Conservation (phyloP, 2,888 invertebrate species). For the Sesia apiformis region DNA sequence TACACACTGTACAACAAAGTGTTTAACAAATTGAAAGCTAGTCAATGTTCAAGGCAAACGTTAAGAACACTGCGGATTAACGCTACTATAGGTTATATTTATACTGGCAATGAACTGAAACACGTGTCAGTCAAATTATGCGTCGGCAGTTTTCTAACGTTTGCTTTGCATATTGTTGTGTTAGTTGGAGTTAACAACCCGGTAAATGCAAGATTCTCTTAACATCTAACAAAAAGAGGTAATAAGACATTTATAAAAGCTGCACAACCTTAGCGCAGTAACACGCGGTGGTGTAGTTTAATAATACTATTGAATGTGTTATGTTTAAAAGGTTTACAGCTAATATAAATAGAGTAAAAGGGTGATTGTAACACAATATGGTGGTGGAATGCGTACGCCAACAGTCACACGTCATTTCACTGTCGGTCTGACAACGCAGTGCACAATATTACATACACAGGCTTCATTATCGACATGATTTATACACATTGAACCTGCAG, state of each 20-base stretch:
- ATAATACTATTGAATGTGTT: background rate
- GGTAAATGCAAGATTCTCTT: constrained; percentile 11
- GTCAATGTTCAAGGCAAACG: background rate
- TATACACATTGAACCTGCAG: no score
- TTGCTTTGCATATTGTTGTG: background rate
- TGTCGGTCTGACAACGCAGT: no score
- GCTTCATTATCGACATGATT: no score
- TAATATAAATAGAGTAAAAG: background rate
- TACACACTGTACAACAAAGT: background rate
- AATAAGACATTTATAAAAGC: constrained; percentile 6
- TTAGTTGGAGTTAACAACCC: constrained; percentile 5
- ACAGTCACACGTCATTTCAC: background rate
- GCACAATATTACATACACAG: no score
- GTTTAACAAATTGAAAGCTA: background rate
- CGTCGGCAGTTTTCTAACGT: background rate
- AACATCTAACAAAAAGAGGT: constrained; percentile 6
- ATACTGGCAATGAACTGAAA: no score
- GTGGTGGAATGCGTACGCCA: background rate
- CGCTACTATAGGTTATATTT: background rate
- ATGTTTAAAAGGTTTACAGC: background rate
- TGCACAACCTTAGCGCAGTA: background rate
- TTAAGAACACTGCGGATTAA: background rate
- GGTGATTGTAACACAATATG: background rate
- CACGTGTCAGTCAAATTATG: no score
- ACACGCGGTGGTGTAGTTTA: constrained; percentile 1